Evolutionary conservation across 2,888 invertebrate genomes (phyloP).

Genomic region (Argyresthia albistria): DNA sequence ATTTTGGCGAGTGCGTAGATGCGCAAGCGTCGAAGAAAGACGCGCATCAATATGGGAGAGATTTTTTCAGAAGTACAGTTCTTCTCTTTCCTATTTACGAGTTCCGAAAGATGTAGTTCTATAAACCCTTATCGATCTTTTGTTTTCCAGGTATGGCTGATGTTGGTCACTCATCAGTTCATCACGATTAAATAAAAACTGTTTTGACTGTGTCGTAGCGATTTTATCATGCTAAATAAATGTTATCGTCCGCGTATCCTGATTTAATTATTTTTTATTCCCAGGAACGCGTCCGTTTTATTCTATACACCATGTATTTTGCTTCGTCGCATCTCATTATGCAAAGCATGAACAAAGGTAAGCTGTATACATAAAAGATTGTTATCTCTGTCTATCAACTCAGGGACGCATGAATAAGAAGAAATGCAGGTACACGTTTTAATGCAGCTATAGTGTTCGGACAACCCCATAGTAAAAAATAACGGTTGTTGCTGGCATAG

Average conservation of each 20-base stretch:
- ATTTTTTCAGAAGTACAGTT: too few relatives aligned
- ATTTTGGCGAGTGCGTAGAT: slow-evolving; percentile 54
- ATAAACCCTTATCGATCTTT: too few relatives aligned
- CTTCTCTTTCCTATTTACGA: too few relatives aligned
- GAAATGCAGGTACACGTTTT: not conserved
- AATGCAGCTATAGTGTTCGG: slow-evolving; percentile 6
- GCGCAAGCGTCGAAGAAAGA: slow-evolving; percentile 59
- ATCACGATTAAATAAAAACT: too few relatives aligned
- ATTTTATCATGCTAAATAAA: too few relatives aligned
- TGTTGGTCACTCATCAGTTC: too few relatives aligned
- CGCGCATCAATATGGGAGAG: slow-evolving; percentile 11
- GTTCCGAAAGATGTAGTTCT: too few relatives aligned
- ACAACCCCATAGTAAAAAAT: slow-evolving; percentile 29
- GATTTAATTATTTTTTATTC: too few relatives aligned
- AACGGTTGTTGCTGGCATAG: slow-evolving; percentile 32
- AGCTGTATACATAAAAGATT: not conserved
- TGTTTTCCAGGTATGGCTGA: too few relatives aligned
- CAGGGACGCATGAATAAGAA: not conserved
- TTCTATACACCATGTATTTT: not conserved
- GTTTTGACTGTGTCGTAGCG: too few relatives aligned
- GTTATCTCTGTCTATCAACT: not conserved
- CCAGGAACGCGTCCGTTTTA: too few relatives aligned
- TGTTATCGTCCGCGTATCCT: too few relatives aligned
- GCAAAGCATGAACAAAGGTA: slow-evolving; percentile 1
- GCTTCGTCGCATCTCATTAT: slow-evolving; percentile 3